Conservation (phyloP, 2,888 invertebrate species). For the Leucophora obtusa region DNA sequence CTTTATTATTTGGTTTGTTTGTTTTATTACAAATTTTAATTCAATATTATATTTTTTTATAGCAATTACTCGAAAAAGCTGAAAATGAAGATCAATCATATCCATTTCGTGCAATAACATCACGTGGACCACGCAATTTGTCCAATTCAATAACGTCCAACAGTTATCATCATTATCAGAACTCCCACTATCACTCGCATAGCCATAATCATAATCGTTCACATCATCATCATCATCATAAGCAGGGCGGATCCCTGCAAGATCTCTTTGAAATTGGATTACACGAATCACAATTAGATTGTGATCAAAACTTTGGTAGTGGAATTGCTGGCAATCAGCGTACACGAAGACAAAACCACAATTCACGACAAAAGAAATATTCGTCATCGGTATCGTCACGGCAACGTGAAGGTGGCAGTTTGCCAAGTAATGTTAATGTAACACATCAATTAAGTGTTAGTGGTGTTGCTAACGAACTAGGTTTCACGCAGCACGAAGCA, state of each 20-base stretch:
- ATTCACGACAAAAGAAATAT: slow-evolving; percentile 77
- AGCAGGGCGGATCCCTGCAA: slow-evolving; percentile 82
- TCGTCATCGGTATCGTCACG: slow-evolving; percentile 77
- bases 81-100: slow-evolving; percentile 81
- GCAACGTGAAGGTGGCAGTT: slow-evolving; percentile 84
- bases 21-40: neutral
- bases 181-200: slow-evolving; percentile 64
- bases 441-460: slow-evolving; percentile 67
- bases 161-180: slow-evolving; percentile 67
- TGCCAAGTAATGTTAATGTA: slow-evolving; percentile 81
- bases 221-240: slow-evolving; percentile 69
- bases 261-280: slow-evolving; percentile 81
- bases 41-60: slow-evolving; percentile 57
- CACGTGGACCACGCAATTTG: slow-evolving; percentile 74
- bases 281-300: slow-evolving; percentile 75
- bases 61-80: slow-evolving; percentile 88
- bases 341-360: slow-evolving; percentile 72
- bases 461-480: slow-evolving; percentile 54
- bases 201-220: slow-evolving; percentile 65
- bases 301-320: slow-evolving; percentile 74
- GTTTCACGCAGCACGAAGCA: slow-evolving; percentile 67
- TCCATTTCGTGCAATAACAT: slow-evolving; percentile 73
- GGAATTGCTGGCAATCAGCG: slow-evolving; percentile 70
- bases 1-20: neutral
- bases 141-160: slow-evolving; percentile 71